These are phyloP conservation scores for Stegastes partitus DNA, from an alignment of 2,113 vertebrate genomes.

Conservation along the genomic window DNA sequence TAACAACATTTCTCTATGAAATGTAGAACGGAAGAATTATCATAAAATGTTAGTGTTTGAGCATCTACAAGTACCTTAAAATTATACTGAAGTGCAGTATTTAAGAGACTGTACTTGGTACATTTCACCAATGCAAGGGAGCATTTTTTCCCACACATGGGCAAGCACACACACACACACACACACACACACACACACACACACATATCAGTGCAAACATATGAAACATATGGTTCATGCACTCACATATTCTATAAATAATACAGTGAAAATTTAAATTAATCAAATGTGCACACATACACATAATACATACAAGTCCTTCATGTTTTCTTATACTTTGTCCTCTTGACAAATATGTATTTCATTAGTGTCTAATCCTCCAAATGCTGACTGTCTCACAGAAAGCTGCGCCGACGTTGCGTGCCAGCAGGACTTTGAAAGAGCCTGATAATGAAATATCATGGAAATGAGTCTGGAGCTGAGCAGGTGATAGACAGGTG, in stretches of 20 bases:
- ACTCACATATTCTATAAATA: not conserved
- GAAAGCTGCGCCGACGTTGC: not conserved
- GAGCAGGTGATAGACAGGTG: constrained; percentile 44
- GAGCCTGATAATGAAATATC: constrained; percentile 61
- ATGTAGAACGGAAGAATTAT: too few relatives aligned
- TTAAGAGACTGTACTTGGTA: too few relatives aligned
- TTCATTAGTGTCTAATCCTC: constrained; percentile 42
- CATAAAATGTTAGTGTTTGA: too few relatives aligned
- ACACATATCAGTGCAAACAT: too few relatives aligned
- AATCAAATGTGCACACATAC: not conserved
- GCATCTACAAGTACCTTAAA: too few relatives aligned
- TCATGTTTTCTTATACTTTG: constrained; percentile 17
- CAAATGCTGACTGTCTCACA: constrained; percentile 2
- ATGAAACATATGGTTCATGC: too few relatives aligned
- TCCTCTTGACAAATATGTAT: constrained; percentile 54
- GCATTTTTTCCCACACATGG: too few relatives aligned
- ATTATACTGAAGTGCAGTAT: too few relatives aligned
- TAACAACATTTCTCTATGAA: too few relatives aligned
- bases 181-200: too few relatives aligned
- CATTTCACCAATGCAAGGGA: too few relatives aligned
- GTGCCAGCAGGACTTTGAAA: constrained; percentile 41
- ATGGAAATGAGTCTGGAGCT: constrained; percentile 54
- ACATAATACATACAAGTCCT: not conserved
- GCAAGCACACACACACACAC: too few relatives aligned
- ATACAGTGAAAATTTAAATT: not conserved